These are phyloP conservation scores for Bothrops jararaca DNA, from an alignment of 2,113 vertebrate genomes.

Conservation along the genomic window DNA sequence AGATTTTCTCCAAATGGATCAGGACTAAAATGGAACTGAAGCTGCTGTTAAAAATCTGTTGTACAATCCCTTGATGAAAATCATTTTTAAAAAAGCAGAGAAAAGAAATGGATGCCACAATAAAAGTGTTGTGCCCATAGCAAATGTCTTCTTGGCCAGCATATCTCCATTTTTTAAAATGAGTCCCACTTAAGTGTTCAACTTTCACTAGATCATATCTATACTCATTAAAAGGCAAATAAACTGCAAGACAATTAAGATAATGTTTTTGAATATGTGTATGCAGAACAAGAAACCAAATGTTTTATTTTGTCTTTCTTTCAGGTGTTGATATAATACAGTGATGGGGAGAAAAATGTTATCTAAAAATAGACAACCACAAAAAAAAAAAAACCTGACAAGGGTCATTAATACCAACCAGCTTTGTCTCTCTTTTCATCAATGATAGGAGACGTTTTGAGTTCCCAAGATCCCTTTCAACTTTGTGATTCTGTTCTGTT, in stretches of 20 bases:
- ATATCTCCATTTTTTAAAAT: neutral
- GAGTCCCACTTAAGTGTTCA: neutral
- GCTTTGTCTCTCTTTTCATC: neutral
- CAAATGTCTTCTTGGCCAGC: neutral
- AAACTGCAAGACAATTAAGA: neutral
- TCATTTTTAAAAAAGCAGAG: neutral
- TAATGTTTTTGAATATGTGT: neutral
- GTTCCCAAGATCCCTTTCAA: neutral
- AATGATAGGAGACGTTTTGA: neutral
- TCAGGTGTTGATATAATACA: neutral
- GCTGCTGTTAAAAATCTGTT: conserved; percentile 40
- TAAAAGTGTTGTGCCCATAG: neutral
- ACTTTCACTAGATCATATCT: neutral
- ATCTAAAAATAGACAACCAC: neutral
- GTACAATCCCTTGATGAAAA: conserved; percentile 35
- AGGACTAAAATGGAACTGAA: conserved; percentile 55
- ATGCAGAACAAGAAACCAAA: neutral
- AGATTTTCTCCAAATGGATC: conserved; percentile 38
- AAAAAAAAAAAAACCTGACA: neutral
- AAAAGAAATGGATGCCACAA: neutral
- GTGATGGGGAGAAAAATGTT: neutral
- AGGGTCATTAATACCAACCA: neutral
- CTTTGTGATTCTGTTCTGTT: neutral
- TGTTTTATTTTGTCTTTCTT: neutral
- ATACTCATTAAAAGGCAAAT: neutral